phyloP scores from a whole-genome alignment of 2,888 invertebrate species.

The Willowsia nigromaculata region DNA sequence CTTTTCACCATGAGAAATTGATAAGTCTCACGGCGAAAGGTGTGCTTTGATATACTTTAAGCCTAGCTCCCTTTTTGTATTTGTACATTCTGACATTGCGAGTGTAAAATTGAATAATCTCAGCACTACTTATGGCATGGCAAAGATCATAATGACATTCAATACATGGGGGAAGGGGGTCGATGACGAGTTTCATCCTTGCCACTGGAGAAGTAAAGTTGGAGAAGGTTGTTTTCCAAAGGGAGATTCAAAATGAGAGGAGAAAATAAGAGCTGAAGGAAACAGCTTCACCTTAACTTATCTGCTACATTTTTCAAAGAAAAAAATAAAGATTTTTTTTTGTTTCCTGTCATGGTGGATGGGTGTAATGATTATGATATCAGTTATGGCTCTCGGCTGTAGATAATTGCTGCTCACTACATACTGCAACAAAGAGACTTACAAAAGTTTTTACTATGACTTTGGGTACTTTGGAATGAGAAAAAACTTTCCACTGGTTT shows the following conservation, averaged over 20 bases:
- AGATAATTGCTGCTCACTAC: constrained; percentile 56
- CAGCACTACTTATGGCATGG: not conserved
- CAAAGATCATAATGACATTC: not conserved
- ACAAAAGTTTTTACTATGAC: not conserved
- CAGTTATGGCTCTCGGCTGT: constrained; percentile 69
- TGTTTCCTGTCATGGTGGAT: constrained; percentile 58
- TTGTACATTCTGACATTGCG: not conserved
- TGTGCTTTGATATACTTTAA: not conserved
- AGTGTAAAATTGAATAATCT: not conserved
- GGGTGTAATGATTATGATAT: constrained; percentile 67
- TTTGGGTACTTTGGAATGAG: not conserved
- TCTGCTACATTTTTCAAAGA: not conserved
- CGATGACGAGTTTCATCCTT: not conserved
- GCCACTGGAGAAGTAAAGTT: not conserved
- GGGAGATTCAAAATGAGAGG: not conserved
- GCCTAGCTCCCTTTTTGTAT: not conserved
- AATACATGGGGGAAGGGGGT: not conserved
- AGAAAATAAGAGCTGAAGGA: not conserved
- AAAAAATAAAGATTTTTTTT: not conserved
- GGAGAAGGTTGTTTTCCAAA: not conserved
- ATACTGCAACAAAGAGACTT: constrained; percentile 3
- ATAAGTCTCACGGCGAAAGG: not conserved
- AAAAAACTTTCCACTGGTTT: not conserved
- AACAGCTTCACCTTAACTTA: not conserved
- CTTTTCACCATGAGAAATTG: not conserved